These are phyloP conservation scores for Sciurus vulgaris DNA, from an alignment of 2,797 vertebrate genomes.

Conservation along the genomic window DNA sequence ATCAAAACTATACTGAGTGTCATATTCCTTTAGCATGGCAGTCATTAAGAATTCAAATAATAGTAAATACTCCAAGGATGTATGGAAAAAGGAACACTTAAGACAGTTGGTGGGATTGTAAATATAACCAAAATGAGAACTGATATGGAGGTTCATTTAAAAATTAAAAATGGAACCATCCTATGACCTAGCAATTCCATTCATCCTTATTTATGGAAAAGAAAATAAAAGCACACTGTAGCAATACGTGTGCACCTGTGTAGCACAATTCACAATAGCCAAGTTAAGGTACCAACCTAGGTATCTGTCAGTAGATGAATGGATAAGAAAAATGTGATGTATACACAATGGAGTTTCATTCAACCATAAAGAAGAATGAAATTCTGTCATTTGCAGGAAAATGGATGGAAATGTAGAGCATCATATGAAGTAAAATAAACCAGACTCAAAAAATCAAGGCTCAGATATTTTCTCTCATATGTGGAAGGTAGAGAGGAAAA, in stretches of 20 bases:
- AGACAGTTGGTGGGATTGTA: background rate
- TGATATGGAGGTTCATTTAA: no score
- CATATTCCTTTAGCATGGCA: background rate
- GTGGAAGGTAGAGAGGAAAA: no score
- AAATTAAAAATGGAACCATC: no score
- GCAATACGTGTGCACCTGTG: no score
- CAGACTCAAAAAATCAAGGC: background rate
- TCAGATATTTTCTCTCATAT: background rate
- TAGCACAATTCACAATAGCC: background rate
- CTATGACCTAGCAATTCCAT: no score
- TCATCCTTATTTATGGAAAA: no score
- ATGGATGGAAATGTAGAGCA: no score
- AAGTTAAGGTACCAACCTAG: background rate
- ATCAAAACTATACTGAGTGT: background rate
- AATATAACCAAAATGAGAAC: no score
- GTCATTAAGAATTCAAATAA: background rate
- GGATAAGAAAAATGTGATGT: background rate
- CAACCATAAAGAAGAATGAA: no score
- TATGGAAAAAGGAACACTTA: background rate
- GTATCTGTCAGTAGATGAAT: background rate
- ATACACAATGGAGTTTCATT: background rate
- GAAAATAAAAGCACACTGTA: no score
- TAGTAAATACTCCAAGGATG: background rate
- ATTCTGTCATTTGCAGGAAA: no score
- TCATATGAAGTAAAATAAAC: background rate